Base-by-base conservation (phyloP, 2,888 invertebrate species). In the Phengaris arion region DNA sequence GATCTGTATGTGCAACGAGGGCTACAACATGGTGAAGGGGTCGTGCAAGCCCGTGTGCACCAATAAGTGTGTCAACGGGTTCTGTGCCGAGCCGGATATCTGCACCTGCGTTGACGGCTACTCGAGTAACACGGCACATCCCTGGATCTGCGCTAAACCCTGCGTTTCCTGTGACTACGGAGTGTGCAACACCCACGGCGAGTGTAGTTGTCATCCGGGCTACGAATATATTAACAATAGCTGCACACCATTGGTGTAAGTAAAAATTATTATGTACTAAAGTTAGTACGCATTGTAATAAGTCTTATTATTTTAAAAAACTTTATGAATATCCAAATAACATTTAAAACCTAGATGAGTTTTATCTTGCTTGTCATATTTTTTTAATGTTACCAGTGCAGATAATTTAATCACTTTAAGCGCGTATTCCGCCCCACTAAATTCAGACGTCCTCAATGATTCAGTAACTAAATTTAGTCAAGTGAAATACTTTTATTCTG, bases 21-120 rank as follows among this genome's bases (percentile, higher is more conserved):
- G 80, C 6, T 81, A 78, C 51, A 72, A 76, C 10, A 77, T 59
- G 69, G 70, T n/a, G 51, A 76, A 75, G 22, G 78, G 77, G 7
- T 76, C 64, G 54, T 93, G 93, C 74, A 80, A 79, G 10, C 88
- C 93, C 0, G 78, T 83, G 0, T 93, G 93, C 74, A 80, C 80
- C 10, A 82, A 83, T 0, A 78, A 80, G 0, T 92, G 92, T 78
- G 81, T 77, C 10, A 81, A 85, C 78, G 92, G 90, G 0, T 82
- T 85, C 48, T 86, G 85, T 78, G 81, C 83, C 2, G 85, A 85
- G 0, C 84, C 85, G 15, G 85, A 91, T 75, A 77, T 78, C 4
- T 93, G 93, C 78, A 80, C 80, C 9, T 91, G 91, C 76, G 46
- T 81, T 6, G 68, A 77, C 0, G 89, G 87, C 4, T 90, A 85